These are phyloP conservation scores for Cardiocondyla obscurior DNA, from an alignment of 1,140 invertebrate genomes.

Conservation along the genomic window DNA sequence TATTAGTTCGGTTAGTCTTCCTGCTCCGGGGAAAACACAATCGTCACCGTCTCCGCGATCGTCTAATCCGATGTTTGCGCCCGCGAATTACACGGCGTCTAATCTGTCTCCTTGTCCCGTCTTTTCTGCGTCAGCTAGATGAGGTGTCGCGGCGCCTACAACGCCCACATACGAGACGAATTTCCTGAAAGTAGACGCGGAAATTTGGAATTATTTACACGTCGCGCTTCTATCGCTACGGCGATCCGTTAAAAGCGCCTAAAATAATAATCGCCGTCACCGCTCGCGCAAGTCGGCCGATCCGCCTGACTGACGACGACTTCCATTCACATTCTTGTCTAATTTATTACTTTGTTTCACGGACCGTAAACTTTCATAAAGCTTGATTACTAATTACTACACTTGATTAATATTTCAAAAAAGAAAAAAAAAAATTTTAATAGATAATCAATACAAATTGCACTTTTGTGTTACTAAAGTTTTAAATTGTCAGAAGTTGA, in stretches of 20 bases:
- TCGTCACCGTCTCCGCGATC: neutral
- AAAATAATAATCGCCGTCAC: constrained; percentile 53
- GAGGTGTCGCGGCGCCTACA: constrained; percentile 43
- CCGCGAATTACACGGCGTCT: constrained; percentile 9
- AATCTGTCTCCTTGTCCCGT: neutral
- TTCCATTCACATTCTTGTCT: neutral
- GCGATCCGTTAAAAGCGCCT: constrained; percentile 6
- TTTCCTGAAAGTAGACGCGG: constrained; percentile 41
- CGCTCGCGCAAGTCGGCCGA: neutral
- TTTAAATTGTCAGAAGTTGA: neutral
- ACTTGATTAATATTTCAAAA: neutral
- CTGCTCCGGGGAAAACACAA: constrained; percentile 10
- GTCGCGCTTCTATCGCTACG: neutral
- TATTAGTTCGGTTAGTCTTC: constrained; percentile 10
- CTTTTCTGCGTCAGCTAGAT: constrained; percentile 2
- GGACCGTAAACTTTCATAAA: neutral
- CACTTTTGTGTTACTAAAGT: neutral
- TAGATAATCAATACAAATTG: neutral
- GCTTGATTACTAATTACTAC: neutral
- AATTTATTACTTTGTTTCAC: neutral
- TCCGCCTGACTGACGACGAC: neutral
- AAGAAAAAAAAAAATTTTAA: neutral
- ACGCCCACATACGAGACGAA: constrained; percentile 39
- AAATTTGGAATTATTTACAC: constrained; percentile 34
- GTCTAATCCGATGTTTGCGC: constrained; percentile 1